Evolutionary conservation across 2,113 vertebrate species (phyloP).

Genomic region (Vimba vimba): DNA sequence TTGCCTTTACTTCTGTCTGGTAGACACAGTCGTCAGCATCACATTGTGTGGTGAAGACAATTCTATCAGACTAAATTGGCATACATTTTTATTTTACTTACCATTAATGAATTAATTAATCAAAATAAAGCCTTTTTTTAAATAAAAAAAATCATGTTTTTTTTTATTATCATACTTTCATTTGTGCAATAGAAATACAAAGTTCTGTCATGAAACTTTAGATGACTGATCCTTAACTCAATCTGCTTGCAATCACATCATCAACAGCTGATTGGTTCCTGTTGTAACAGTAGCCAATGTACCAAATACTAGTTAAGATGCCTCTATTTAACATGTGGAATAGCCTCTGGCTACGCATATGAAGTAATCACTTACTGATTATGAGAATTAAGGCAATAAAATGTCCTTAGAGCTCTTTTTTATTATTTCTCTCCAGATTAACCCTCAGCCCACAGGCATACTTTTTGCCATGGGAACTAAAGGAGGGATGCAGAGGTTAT

Average conservation of each 20-base stretch:
- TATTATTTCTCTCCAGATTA: not conserved
- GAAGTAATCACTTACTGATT: not conserved
- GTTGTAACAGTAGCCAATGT: not conserved
- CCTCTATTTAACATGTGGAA: not conserved
- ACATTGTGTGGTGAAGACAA: not conserved
- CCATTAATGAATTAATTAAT: not conserved
- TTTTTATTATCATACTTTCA: too few relatives aligned
- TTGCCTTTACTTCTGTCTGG: not conserved
- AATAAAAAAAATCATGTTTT: too few relatives aligned
- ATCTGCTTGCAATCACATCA: too few relatives aligned
- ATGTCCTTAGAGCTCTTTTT: not conserved
- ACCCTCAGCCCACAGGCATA: conserved; percentile 14
- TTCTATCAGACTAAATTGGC: not conserved
- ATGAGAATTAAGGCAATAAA: conserved; percentile 3
- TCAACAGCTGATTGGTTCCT: too few relatives aligned
- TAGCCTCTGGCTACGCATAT: not conserved
- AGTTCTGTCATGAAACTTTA: too few relatives aligned
- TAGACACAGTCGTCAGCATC: not conserved
- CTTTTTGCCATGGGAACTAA: conserved; percentile 18
- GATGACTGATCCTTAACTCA: too few relatives aligned
- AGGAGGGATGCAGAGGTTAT: conserved; percentile 1
- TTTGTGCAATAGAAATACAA: not conserved
- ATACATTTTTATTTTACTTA: not conserved
- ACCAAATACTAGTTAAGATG: not conserved
- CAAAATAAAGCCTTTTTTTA: not conserved